Base-by-base conservation (phyloP, 2,888 invertebrate genomes). In the Neoitamus cyanurus region DNA sequence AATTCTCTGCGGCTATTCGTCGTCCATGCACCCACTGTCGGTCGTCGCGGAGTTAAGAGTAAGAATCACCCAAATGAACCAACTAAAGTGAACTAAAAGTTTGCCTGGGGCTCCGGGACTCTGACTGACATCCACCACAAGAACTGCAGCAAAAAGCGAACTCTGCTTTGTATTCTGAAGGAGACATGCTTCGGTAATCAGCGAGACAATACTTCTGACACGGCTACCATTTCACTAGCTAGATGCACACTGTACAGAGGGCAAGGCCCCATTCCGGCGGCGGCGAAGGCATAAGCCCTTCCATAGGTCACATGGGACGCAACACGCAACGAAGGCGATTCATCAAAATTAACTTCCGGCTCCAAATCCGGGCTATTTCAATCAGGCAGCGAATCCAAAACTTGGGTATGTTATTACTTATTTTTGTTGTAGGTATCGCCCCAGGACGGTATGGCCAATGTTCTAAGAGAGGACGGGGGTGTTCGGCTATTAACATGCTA, bases 321-420 rank as follows among this genome's bases (percentile, higher is more conserved):
- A 15, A 4, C 31, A 28, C 72, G 72, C 28, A 15, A 4, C 31
- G 30, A 34, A 25, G 72, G 31, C 72, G 31, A 28, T 72, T 15
- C 72, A 72, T 72, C 34, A 72, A 72, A 72, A 58, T 72, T 72
- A 31, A 28, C 20, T 72, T 72, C 72, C 72, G 72, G 72, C 34
- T 72, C 13, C 34, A 30, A 72, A 72, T 72, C 72, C 72, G 72
- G 72, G 72, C 28, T 28, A 9, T 34, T 34, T 15, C 72, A 15
- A 30, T 34, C 70, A 15, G 3, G 15, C 70, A 70, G 70, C 6
- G 7, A 15, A 28, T 72, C 7, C 28, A 34, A 15, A 34, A 30
- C 3, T 28, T 13, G 25, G 5, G 5, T 28, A 3, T 15, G 13
- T n/a, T 7, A 34, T 28, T 31, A 30, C 20, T n/a, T 37, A n/a